phyloP scores from a whole-genome alignment of 2,113 vertebrate species.

The Danionella cerebrum region DNA sequence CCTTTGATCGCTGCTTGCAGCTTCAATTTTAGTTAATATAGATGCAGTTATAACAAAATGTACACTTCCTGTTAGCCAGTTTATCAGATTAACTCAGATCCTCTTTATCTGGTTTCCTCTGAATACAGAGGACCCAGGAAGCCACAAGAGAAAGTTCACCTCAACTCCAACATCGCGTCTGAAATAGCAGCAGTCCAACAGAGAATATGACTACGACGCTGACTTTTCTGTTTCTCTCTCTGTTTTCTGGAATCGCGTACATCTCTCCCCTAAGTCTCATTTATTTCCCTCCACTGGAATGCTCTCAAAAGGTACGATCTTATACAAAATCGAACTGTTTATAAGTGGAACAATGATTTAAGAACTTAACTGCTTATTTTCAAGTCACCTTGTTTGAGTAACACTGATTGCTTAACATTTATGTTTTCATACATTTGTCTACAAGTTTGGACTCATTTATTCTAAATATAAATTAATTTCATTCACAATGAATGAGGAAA shows the following conservation, averaged over 20 bases:
- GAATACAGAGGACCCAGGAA: not conserved
- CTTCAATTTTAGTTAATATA: too few relatives aligned
- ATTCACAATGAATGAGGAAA: too few relatives aligned
- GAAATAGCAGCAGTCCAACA: not conserved
- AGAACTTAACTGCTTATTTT: too few relatives aligned
- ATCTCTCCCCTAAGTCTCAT: constrained; percentile 39
- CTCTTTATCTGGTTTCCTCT: constrained; percentile 27
- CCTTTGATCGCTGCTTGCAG: too few relatives aligned
- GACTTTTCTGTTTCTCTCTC: constrained; percentile 15
- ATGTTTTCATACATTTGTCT: too few relatives aligned
- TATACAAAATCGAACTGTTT: too few relatives aligned
- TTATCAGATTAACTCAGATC: not conserved
- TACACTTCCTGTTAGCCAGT: not conserved
- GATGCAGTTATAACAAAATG: too few relatives aligned
- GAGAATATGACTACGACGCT: not conserved
- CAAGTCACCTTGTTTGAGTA: too few relatives aligned
- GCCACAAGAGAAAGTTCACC: not conserved
- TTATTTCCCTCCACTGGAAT: constrained; percentile 29
- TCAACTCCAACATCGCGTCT: not conserved
- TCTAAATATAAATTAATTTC: too few relatives aligned
- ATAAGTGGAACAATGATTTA: too few relatives aligned
- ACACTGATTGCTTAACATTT: too few relatives aligned
- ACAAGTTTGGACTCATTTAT: too few relatives aligned
- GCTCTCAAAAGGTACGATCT: constrained; percentile 44
- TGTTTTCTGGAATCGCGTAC: not conserved